Base-by-base conservation (phyloP, 2,113 vertebrate genomes). In the Nibea albiflora region DNA sequence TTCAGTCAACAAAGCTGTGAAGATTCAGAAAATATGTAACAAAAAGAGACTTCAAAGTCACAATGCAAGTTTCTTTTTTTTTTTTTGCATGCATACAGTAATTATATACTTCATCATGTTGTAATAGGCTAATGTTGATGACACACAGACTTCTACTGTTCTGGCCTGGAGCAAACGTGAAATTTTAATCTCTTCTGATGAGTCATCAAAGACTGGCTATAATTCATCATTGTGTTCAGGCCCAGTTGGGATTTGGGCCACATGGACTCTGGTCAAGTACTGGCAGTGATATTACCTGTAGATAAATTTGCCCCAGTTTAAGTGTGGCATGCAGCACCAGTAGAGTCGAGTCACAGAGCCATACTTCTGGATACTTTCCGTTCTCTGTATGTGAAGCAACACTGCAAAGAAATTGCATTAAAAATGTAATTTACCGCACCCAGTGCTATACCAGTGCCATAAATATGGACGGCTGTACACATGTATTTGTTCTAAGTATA, bases 151-250 rank as follows among this genome's bases (percentile, higher is more conserved):
- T 14, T 72, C 82, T 62, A 76, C 73, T 56, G 68, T 60, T 65
- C 52, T 65, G 4, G 82, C 66, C 84, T 22, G 7, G 4, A 88
- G 77, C 67, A 11, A 78, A 76, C 11, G 44, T 80, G 78, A 89
- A 69, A 42, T 70, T 74, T 14, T 75, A 58, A 86, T 86, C 68
- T 84, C 49, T 35, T 61, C 47, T 67, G 47, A 65, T 72, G 80
- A 78, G 58, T 80, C 75, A 71, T 87, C 69, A 83, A 78, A 66
- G 66, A 82, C 28, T 17, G 26, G 22, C 63, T 31, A 3, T 74
- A 71, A 85, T 78, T 73, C 52, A 81, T 81, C 50, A 81, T n/a
- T 22, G 31, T 65, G 14, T 76, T 58, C 12, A 31, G 49, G 49
- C 14, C 5, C 46, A 58, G 28, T 57, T 76, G 62, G 28, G 47